A percentile compares a stretch with the other conserved stretches of the same genome.
Evolutionary conservation across 2,797 vertebrate species (phyloP).

Genomic region (Uromys caudimaculatus): DNA sequence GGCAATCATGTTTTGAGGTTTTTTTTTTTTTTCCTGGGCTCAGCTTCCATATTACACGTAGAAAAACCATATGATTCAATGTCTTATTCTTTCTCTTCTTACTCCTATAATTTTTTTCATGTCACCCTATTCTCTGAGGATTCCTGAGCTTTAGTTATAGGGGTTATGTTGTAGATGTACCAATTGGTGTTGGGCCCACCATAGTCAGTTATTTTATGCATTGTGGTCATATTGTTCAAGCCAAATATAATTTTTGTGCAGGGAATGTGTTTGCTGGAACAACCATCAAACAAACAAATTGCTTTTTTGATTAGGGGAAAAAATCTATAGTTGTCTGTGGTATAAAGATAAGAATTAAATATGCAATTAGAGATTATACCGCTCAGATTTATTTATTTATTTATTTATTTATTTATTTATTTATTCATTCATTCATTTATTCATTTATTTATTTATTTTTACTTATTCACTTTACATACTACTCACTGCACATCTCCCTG

Average conservation of each 20-base stretch:
- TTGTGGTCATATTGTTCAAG: neutral
- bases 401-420: no score
- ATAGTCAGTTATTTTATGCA: neutral
- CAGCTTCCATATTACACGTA: neutral
- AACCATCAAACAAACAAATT: neutral
- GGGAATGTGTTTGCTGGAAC: neutral
- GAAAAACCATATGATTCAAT: neutral
- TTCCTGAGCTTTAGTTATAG: neutral
- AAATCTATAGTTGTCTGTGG: no score
- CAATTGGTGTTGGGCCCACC: rapidly evolving
- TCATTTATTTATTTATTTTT: no score
- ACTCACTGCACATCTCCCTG: no score
- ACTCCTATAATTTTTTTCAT: neutral
- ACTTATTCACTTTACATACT: no score
- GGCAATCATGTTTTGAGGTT: neutral
- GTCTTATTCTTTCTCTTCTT: neutral
- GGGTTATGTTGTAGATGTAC: neutral
- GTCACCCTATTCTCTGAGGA: neutral
- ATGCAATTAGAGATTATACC: no score
- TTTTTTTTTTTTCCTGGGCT: neutral
- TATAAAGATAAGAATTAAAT: no score
- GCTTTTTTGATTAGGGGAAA: neutral
- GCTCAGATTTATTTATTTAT: no score
- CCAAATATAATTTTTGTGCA: neutral
- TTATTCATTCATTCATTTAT: no score